Conservation (phyloP, 1,140 invertebrate genomes). For the Paralvinella palmiformis region DNA sequence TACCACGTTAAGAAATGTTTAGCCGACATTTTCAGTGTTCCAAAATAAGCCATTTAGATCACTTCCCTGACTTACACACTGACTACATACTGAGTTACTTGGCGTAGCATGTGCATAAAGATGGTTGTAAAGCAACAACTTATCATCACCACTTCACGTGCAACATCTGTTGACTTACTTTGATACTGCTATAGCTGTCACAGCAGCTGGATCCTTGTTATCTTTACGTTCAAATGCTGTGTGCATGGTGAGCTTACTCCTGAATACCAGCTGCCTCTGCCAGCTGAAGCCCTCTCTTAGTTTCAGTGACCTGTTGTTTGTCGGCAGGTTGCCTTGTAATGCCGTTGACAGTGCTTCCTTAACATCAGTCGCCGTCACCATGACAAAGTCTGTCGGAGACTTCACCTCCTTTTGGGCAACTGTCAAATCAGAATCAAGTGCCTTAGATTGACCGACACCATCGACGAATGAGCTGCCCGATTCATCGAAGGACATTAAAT, state of each 20-base stretch:
- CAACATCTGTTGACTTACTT: constrained; percentile 55
- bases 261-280: constrained; percentile 85
- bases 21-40: no score
- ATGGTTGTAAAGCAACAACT: no score
- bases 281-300: constrained; percentile 66
- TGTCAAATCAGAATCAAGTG: constrained; percentile 9
- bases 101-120: no score
- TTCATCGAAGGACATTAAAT: neutral
- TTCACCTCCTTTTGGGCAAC: neutral
- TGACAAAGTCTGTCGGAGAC: constrained; percentile 69
- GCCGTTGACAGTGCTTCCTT: constrained; percentile 31
- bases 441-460: no score
- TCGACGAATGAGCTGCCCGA: neutral
- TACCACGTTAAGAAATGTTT: no score
- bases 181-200: constrained; percentile 85
- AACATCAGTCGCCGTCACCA: constrained; percentile 46
- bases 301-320: no score
- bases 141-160: no score
- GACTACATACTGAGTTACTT: no score
- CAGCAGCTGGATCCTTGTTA: constrained; percentile 92
- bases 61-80: no score
- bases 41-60: no score
- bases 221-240: constrained; percentile 96
- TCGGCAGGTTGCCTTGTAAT: neutral
- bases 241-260: constrained; percentile 97